Percentiles rank a stretch among this genome's conserved stretches.
These are phyloP conservation scores for Labrus mixtus DNA, from an alignment of 2,113 vertebrate species.

Conservation along the genomic window DNA sequence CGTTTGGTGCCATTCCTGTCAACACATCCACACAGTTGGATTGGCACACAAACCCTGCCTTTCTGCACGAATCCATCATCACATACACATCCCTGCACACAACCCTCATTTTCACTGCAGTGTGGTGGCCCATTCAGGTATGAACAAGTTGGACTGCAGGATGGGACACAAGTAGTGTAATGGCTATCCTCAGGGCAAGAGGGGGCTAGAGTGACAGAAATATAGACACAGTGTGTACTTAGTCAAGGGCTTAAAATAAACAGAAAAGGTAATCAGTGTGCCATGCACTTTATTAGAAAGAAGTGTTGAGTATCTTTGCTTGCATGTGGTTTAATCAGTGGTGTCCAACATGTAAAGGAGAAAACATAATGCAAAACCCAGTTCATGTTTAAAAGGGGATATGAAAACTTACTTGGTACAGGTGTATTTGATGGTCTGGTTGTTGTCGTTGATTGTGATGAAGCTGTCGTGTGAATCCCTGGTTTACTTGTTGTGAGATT, in stretches of 20 bases:
- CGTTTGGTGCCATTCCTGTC: constrained; percentile 82
- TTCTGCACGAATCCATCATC: constrained; percentile 83
- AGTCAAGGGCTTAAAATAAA: neutral
- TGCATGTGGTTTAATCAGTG: neutral
- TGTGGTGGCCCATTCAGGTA: constrained; percentile 79
- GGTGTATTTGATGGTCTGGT: neutral
- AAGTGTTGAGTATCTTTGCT: neutral
- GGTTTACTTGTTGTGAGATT: neutral
- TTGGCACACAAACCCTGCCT: constrained; percentile 81
- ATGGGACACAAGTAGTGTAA: constrained; percentile 81
- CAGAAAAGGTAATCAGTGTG: neutral
- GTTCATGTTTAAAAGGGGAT: neutral
- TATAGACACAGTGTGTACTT: neutral
- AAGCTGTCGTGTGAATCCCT: neutral
- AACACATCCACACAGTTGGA: constrained; percentile 85
- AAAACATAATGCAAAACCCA: neutral
- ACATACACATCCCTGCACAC: constrained; percentile 86
- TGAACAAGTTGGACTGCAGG: constrained; percentile 86
- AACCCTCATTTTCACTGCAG: constrained; percentile 77
- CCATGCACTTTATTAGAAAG: neutral
- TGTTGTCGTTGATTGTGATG: neutral
- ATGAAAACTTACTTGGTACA: constrained; percentile 40
- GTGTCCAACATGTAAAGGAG: neutral
- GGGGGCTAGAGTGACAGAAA: constrained; percentile 73
- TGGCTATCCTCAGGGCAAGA: constrained; percentile 83